phyloP scores from a whole-genome alignment of 2,113 vertebrate species.

The Cephalopterus ornatus region DNA sequence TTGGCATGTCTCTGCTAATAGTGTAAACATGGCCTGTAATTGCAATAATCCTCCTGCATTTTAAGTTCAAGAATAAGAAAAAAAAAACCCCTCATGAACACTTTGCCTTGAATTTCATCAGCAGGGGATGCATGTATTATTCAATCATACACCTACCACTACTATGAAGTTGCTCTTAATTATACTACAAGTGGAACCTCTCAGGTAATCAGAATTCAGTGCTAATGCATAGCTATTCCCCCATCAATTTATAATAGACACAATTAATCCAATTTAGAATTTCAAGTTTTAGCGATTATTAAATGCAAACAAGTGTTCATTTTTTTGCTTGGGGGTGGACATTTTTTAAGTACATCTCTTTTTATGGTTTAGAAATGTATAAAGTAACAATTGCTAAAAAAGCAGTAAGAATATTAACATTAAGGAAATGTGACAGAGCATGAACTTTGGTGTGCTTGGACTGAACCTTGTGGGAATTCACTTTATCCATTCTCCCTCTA shows the following conservation, averaged over 20 bases:
- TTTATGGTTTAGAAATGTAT: neutral
- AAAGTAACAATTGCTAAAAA: neutral
- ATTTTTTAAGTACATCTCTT: neutral
- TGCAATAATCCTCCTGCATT: constrained; percentile 28
- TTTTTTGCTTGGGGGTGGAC: constrained; percentile 21
- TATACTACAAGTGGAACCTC: constrained; percentile 70
- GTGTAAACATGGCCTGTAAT: constrained; percentile 28
- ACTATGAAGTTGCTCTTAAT: constrained; percentile 66
- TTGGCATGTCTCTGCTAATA: neutral
- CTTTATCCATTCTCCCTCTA: neutral
- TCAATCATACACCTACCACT: constrained; percentile 58
- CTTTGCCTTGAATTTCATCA: constrained; percentile 50
- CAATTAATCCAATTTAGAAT: constrained; percentile 71
- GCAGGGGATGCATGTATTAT: constrained; percentile 61
- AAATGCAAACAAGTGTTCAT: constrained; percentile 53
- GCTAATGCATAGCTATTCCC: constrained; percentile 67
- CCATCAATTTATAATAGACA: constrained; percentile 69
- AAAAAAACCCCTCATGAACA: neutral
- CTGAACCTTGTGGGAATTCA: neutral
- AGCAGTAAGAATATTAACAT: neutral
- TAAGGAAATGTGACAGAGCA: neutral
- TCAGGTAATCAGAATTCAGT: constrained; percentile 72
- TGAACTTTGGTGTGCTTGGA: neutral
- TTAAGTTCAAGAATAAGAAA: neutral
- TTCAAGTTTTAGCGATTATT: constrained; percentile 63